phyloP scores from a whole-genome alignment of 1,140 invertebrate species.

The Euwallacea fornicatus region DNA sequence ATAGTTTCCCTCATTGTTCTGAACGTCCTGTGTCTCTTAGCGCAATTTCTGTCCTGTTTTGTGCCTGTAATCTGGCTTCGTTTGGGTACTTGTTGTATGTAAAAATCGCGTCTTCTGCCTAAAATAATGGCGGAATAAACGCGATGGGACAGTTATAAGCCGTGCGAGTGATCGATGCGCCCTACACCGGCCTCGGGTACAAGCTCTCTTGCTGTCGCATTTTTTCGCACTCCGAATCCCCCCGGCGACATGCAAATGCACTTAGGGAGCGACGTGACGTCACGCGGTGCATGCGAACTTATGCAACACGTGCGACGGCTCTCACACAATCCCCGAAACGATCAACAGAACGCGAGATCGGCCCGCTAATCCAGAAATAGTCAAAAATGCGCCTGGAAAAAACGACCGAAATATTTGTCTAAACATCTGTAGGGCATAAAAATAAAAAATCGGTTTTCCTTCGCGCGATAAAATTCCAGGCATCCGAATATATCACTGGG shows the following conservation, averaged over 20 bases:
- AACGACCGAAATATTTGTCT: conserved; percentile 37
- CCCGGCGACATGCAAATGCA: conserved; percentile 38
- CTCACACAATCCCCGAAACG: conserved; percentile 10
- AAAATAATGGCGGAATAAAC: conserved; percentile 16
- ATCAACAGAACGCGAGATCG: neutral
- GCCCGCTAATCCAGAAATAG: conserved; percentile 8
- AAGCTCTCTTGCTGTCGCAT: conserved; percentile 14
- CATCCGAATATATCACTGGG: conserved; percentile 38
- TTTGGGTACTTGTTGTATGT: neutral
- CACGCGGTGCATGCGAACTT: conserved; percentile 30
- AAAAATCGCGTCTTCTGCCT: neutral
- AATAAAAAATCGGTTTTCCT: conserved; percentile 39
- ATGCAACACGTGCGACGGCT: conserved; percentile 35
- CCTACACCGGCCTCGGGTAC: conserved; percentile 15
- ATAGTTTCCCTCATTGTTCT: too few relatives aligned
- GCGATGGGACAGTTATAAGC: conserved; percentile 20
- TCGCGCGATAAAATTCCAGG: conserved; percentile 37
- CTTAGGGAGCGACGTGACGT: conserved; percentile 38
- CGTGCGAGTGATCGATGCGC: conserved; percentile 29
- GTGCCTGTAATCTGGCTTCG: too few relatives aligned
- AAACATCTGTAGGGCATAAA: conserved; percentile 40
- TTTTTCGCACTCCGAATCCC: conserved; percentile 29
- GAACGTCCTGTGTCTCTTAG: too few relatives aligned
- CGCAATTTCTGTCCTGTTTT: too few relatives aligned
- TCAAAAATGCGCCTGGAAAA: conserved; percentile 18